Evolutionary conservation across 2,888 invertebrate genomes (phyloP).

Genomic region (Meteorus cinctellus): DNA sequence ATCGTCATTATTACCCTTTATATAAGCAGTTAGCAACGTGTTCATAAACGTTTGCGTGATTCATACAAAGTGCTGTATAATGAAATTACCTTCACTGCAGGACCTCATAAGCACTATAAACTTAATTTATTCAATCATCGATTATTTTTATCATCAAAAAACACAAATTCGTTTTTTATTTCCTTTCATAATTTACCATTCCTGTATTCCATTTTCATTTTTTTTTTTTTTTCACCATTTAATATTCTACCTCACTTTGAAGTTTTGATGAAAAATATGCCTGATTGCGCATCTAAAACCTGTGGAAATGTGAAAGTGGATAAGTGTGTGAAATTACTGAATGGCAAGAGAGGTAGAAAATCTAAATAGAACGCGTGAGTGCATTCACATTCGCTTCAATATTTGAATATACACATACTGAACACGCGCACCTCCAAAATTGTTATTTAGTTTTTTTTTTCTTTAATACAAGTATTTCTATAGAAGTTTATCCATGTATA

Average conservation of each 20-base stretch:
- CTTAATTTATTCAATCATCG: slow-evolving; percentile 12
- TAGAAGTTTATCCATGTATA: neutral
- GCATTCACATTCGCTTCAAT: slow-evolving; percentile 1
- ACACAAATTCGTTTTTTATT: neutral
- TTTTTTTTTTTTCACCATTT: neutral
- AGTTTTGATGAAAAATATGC: neutral
- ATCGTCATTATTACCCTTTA: slow-evolving; percentile 39
- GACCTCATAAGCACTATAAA: neutral
- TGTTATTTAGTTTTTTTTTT: neutral
- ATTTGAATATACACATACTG: neutral
- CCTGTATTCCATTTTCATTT: neutral
- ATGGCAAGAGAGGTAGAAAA: neutral
- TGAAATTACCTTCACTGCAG: slow-evolving; percentile 27
- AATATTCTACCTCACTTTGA: neutral
- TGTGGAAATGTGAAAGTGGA: neutral
- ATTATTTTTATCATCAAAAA: neutral
- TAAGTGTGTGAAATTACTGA: neutral
- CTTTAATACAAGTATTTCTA: neutral
- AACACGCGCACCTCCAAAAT: neutral
- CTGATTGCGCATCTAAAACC: neutral
- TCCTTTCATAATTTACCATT: neutral
- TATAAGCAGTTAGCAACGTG: slow-evolving; percentile 40
- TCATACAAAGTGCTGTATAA: slow-evolving; percentile 28
- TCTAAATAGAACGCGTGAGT: neutral
- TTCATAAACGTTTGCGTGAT: slow-evolving; percentile 51